Conservation (phyloP, 1,140 invertebrate species). For the Homarus americanus region DNA sequence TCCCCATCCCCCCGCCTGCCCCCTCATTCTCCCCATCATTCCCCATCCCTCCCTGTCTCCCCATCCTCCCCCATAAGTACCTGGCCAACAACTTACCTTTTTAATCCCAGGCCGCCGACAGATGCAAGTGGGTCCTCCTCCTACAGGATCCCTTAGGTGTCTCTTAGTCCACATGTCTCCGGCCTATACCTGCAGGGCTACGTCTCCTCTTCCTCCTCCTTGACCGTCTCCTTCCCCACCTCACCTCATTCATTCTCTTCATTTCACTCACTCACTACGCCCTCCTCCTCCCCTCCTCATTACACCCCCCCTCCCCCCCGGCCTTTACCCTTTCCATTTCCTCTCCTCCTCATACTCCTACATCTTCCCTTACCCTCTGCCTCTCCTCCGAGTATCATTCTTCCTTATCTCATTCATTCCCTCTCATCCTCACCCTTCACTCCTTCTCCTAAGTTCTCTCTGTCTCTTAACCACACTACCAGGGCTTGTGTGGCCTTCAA, state of each 20-base stretch:
- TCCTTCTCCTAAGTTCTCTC: too few species aligned
- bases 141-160: background rate
- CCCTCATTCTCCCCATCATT: background rate
- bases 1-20: background rate
- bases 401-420: too few species aligned
- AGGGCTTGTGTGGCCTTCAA: too few species aligned
- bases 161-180: background rate
- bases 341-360: too few species aligned
- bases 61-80: background rate
- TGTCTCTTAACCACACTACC: too few species aligned
- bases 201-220: too few species aligned
- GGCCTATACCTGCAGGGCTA: background rate
- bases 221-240: background rate
- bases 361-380: too few species aligned
- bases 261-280: background rate
- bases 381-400: too few species aligned
- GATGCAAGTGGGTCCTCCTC: background rate
- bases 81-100: background rate
- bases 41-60: background rate
- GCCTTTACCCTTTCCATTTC: background rate
- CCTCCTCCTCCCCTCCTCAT: background rate
- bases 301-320: background rate
- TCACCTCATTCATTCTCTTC: background rate
- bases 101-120: background rate
- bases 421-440: background rate